phyloP scores from a whole-genome alignment of 2,797 vertebrate species.

The Falco columbarius region DNA sequence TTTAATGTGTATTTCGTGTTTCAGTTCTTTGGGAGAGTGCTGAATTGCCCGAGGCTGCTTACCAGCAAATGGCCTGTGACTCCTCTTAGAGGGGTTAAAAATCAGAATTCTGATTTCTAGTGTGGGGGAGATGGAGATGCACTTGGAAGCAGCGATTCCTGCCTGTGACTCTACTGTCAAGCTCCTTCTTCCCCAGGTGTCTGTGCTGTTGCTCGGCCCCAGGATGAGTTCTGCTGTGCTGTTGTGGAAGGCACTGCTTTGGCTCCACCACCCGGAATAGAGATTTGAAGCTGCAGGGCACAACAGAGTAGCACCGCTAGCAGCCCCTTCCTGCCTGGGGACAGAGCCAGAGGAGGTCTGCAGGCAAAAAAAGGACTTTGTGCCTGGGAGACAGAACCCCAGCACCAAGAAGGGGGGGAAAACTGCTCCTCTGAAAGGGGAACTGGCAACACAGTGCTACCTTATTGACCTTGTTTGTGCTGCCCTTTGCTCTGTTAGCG shows the following conservation, averaged over 20 bases:
- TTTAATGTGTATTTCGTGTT: accelerated
- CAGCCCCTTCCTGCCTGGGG: neutral
- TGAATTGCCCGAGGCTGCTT: neutral
- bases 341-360: neutral
- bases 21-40: neutral
- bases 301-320: neutral
- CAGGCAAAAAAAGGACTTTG: neutral
- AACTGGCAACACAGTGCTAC: neutral
- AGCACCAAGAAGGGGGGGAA: neutral
- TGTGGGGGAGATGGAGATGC: neutral
- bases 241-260: neutral
- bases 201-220: neutral
- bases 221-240: neutral
- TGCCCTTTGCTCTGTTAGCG: neutral
- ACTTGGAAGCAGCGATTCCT: neutral
- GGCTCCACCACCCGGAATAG: accelerated
- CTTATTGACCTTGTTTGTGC: neutral
- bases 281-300: neutral
- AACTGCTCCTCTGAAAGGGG: neutral
- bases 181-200: neutral
- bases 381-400: neutral
- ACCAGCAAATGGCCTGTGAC: neutral
- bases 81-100: neutral
- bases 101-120: neutral
- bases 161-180: neutral